Evolutionary conservation across 1,140 invertebrate genomes (phyloP).

Genomic region (Thalassaphorura encarpata): DNA sequence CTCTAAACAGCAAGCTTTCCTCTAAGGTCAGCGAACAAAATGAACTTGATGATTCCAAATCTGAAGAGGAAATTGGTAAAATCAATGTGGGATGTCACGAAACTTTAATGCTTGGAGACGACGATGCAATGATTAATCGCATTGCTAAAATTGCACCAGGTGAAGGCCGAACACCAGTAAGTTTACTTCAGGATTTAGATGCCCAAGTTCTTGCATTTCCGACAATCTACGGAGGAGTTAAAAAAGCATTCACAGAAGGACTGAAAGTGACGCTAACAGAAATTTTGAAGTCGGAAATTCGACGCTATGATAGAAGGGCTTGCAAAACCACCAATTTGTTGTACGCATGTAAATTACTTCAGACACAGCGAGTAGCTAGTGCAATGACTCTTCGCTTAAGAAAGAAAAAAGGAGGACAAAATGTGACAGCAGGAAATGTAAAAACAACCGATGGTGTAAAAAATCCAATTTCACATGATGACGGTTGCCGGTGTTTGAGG

Average conservation of each 20-base stretch:
- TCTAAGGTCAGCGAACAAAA: not conserved
- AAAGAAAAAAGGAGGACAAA: not conserved
- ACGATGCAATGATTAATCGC: not conserved
- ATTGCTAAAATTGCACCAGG: conserved; percentile 1
- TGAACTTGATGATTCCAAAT: not conserved
- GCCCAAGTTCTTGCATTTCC: not conserved
- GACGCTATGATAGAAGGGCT: not conserved
- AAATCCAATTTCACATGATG: not conserved
- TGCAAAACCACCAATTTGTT: not conserved
- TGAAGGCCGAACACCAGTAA: not conserved
- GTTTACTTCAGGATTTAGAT: not conserved
- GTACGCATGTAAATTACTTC: not conserved
- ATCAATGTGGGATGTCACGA: not conserved
- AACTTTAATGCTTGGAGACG: not conserved
- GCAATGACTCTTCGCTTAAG: not conserved
- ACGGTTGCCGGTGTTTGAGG: not conserved
- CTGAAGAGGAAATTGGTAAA: not conserved
- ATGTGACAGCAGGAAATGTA: not conserved
- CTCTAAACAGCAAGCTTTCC: not conserved
- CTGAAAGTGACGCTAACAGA: not conserved
- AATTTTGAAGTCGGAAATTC: not conserved
- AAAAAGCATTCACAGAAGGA: not conserved
- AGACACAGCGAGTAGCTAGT: not conserved
- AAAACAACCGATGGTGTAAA: not conserved
- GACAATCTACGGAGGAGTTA: not conserved